phyloP scores from a whole-genome alignment of 2,113 vertebrate genomes.

The Calypte anna region DNA sequence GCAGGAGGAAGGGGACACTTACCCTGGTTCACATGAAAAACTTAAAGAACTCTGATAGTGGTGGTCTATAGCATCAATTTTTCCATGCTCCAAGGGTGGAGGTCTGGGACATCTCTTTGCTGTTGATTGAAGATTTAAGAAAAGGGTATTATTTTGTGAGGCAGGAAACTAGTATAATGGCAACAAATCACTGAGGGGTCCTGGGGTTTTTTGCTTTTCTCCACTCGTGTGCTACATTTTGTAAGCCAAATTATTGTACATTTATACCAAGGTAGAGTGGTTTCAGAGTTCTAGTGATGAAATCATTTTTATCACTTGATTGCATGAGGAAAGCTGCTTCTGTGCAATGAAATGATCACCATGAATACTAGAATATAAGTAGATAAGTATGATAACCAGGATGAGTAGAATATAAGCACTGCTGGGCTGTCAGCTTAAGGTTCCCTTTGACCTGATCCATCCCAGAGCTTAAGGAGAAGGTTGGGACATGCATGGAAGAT shows the following conservation, averaged over 20 bases:
- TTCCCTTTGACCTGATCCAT: accelerated
- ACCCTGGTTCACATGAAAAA: conserved; percentile 88
- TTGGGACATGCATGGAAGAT: accelerated
- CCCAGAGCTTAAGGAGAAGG: not conserved
- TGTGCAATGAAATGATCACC: not conserved
- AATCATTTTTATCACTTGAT: not conserved
- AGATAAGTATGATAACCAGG: no score
- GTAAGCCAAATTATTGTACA: not conserved
- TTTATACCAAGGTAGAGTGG: not conserved
- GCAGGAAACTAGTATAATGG: not conserved
- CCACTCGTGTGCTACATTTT: not conserved
- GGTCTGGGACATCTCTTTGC: conserved; percentile 81
- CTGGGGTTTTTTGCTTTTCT: not conserved
- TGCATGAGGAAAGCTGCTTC: not conserved
- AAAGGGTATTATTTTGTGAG: not conserved
- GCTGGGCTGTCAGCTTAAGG: not conserved
- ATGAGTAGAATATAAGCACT: not conserved
- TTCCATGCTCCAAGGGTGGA: conserved; percentile 74
- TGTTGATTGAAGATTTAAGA: conserved; percentile 64
- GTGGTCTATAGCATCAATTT: conserved; percentile 47
- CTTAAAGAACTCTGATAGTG: conserved; percentile 78
- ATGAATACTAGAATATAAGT: no score
- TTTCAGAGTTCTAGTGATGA: not conserved
- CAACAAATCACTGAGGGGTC: not conserved
- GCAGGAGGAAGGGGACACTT: conserved; percentile 21